phyloP scores from a whole-genome alignment of 2,888 invertebrate species.

The Ptilodon capucinus region DNA sequence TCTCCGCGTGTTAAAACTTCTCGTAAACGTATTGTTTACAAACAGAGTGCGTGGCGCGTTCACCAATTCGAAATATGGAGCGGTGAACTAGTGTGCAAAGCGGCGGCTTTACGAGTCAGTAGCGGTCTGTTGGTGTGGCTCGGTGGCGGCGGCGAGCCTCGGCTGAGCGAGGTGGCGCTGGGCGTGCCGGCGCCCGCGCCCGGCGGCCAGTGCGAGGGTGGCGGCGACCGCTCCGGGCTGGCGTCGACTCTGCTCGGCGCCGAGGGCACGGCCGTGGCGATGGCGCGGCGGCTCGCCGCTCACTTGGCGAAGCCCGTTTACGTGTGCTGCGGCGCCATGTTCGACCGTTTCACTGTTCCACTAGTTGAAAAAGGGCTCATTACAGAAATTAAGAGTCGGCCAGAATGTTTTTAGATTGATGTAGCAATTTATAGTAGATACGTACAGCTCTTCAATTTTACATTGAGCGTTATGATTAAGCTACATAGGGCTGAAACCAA shows the following conservation, averaged over 20 bases:
- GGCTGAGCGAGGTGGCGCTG: conserved; percentile 44
- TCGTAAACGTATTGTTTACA: conserved; percentile 46
- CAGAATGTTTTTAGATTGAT: conserved; percentile 40
- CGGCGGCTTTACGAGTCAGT: conserved; percentile 47
- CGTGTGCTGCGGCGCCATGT: conserved; percentile 41
- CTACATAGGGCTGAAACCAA: too few relatives aligned
- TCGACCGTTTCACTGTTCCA: conserved; percentile 53
- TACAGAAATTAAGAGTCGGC: conserved; percentile 50
- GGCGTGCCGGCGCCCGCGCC: conserved; percentile 38
- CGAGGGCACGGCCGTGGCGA: conserved; percentile 31
- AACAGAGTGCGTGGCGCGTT: conserved; percentile 54
- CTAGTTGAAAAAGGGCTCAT: conserved; percentile 45
- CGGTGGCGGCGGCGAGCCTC: conserved; percentile 34
- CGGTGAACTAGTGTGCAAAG: conserved; percentile 50
- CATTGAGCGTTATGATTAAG: too few relatives aligned
- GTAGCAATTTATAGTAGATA: too few relatives aligned
- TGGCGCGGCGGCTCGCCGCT: conserved; percentile 50
- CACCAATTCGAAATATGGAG: conserved; percentile 60
- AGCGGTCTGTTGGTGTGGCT: conserved; percentile 63
- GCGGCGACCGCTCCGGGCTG: conserved; percentile 20
- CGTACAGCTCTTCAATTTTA: too few relatives aligned
- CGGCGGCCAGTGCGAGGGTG: conserved; percentile 9
- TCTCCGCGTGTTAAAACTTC: conserved; percentile 45
- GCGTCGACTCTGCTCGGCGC: conserved; percentile 38
- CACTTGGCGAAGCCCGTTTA: conserved; percentile 46